These are phyloP conservation scores for Barypeithes pellucidus DNA, from an alignment of 2,888 invertebrate species.

Conservation along the genomic window DNA sequence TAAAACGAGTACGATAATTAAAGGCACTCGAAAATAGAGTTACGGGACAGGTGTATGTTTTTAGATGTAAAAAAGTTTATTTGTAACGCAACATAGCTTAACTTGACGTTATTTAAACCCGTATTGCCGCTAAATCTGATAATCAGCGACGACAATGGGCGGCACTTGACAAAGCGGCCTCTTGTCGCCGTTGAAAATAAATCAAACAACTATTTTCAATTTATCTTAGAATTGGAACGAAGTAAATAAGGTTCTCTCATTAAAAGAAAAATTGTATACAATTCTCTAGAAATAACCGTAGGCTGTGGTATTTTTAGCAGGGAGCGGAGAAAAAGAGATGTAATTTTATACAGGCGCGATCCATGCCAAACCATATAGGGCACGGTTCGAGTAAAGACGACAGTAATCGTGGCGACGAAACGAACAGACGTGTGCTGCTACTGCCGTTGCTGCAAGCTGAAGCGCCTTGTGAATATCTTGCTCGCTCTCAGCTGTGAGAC, in stretches of 20 bases:
- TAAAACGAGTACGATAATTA: not conserved
- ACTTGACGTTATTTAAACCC: not conserved
- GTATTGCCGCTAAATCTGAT: not conserved
- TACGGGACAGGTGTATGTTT: not conserved
- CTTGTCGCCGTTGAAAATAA: slow-evolving; percentile 25
- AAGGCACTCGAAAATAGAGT: not conserved
- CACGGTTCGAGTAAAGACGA: slow-evolving; percentile 66
- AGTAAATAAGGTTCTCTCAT: slow-evolving; percentile 67
- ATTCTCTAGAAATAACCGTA: slow-evolving; percentile 70
- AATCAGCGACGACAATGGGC: slow-evolving; percentile 2
- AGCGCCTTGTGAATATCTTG: slow-evolving; percentile 37
- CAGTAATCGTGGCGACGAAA: slow-evolving; percentile 61
- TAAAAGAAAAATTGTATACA: slow-evolving; percentile 69
- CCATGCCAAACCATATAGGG: slow-evolving; percentile 72
- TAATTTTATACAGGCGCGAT: slow-evolving; percentile 71
- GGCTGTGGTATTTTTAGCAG: slow-evolving; percentile 70
- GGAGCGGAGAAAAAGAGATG: slow-evolving; percentile 70
- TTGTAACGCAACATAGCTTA: not conserved
- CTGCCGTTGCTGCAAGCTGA: slow-evolving; percentile 36
- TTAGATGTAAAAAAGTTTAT: not conserved
- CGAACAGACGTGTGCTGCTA: slow-evolving; percentile 54
- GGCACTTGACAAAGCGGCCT: not conserved
- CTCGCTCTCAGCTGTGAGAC: slow-evolving; percentile 19
- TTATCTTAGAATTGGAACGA: slow-evolving; percentile 51
- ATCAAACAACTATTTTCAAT: slow-evolving; percentile 35